Percentiles rank a stretch among this genome's conserved stretches.
phyloP scores from a whole-genome alignment of 2,797 vertebrate species.

The Dermochelys coriacea region DNA sequence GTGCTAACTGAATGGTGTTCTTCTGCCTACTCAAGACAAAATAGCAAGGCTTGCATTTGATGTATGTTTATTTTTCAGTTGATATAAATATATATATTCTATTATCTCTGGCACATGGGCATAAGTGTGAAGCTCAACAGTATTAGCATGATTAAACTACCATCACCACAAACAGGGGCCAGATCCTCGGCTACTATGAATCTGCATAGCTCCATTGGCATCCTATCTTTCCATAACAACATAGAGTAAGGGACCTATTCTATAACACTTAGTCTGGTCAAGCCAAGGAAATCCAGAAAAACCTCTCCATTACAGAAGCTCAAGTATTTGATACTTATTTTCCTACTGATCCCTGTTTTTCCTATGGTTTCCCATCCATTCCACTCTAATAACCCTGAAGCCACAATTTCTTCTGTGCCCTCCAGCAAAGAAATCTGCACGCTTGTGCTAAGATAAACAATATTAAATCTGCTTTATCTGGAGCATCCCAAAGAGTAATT shows the following conservation, averaged over 20 bases:
- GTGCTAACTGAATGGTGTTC: neutral
- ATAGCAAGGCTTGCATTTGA: neutral
- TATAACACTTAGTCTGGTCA: neutral
- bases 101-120: neutral
- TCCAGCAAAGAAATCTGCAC: constrained; percentile 22
- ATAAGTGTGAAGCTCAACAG: neutral
- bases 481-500: neutral
- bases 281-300: constrained; percentile 52
- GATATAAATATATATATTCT: neutral
- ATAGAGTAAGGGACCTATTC: neutral
- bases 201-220: neutral
- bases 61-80: neutral
- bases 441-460: constrained; percentile 10
- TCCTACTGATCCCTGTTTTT: constrained; percentile 6
- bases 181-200: neutral
- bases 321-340: constrained; percentile 58
- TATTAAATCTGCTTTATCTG: neutral
- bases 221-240: neutral
- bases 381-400: constrained; percentile 45
- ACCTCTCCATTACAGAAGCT: neutral
- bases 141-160: neutral
- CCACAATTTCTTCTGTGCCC: constrained; percentile 52
- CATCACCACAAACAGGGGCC: neutral
- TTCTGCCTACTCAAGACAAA: neutral
- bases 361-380: constrained; percentile 27